Evolutionary conservation across 2,797 vertebrate species (phyloP).

Genomic region (Calcarius lapponicus): DNA sequence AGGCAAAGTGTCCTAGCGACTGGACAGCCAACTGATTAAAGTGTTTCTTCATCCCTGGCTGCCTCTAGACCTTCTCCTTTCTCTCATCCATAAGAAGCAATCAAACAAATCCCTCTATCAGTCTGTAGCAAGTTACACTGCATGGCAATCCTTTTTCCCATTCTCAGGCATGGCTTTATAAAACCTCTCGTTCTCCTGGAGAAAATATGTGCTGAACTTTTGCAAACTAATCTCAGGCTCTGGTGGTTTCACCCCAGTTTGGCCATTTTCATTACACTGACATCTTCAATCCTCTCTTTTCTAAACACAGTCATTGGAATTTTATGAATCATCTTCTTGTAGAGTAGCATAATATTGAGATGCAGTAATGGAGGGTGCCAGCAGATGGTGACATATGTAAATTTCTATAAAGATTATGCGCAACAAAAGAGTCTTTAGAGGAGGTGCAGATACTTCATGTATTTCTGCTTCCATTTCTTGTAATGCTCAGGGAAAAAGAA

Average conservation of each 20-base stretch:
- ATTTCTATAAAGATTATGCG: not conserved
- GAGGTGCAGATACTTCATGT: not conserved
- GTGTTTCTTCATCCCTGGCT: not conserved
- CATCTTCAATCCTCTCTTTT: not conserved
- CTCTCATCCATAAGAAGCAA: not conserved
- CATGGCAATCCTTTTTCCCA: not conserved
- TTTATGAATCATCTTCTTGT: not conserved
- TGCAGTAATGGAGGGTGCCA: slow-evolving; percentile 15
- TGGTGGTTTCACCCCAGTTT: not conserved
- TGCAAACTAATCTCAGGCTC: not conserved
- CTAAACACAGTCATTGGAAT: not conserved
- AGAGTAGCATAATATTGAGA: not conserved
- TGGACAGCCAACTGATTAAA: not conserved
- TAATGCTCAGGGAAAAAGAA: not conserved
- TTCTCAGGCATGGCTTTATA: not conserved
- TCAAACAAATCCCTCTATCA: not conserved
- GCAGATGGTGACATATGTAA: slow-evolving; percentile 24
- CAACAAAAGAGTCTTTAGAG: not conserved
- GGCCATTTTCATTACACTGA: not conserved
- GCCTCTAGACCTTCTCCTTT: not conserved
- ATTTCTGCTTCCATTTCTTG: not conserved
- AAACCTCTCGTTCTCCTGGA: not conserved
- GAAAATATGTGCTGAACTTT: not conserved
- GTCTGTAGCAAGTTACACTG: not conserved
- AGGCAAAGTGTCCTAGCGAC: not conserved